Base-by-base conservation (phyloP, 1,140 invertebrate species). In the Ericerus pela region DNA sequence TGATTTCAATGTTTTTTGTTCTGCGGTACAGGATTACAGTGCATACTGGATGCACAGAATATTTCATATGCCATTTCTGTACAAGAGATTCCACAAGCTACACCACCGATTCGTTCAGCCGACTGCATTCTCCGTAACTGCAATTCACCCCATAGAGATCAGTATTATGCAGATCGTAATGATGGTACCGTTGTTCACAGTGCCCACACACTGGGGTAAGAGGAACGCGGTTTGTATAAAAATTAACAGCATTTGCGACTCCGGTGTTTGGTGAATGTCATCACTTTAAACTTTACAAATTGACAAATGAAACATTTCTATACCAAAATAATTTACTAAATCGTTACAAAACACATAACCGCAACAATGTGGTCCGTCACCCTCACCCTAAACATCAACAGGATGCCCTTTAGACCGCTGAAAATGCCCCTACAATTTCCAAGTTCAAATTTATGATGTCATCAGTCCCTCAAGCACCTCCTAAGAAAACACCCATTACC, bases 41-140 rank as follows among this genome's bases (percentile, higher is more conserved):
- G 81, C 80, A 0, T 84, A 84, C 65, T 79, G 80, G 66, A 61
- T 77, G 24, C 82, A 85, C 65, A 68, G 81, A 1, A 62, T 79
- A 51, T 82, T 80, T 66, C 83, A 85, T 64, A 75, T 69, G 0
- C 80, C 79, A 2, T 80, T 72, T 61, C 60, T 85, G 18, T 84
- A 84, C 72, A 81, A 79, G 62, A 62, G 76, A 59, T 82, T 84
- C 64, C 83, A 85, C 68, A 84, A 83, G 65, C 66, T 81, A 0
- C 82, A 85, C 61, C 82, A 85, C 68, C 79, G 76, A 59, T 84
- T 84, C 68, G 81, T 82, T 65, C 79, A 82, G 64, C 82, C 82
- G 0, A 84, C 82, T 0, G 79, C 80, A 1, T 85, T 82, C 68
- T 81, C 80, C 1, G 79, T 81, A 0, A 81, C 80, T 1, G 81